Evolutionary conservation across 2,888 invertebrate genomes (phyloP).

Genomic region (Trichogramma evanescens): DNA sequence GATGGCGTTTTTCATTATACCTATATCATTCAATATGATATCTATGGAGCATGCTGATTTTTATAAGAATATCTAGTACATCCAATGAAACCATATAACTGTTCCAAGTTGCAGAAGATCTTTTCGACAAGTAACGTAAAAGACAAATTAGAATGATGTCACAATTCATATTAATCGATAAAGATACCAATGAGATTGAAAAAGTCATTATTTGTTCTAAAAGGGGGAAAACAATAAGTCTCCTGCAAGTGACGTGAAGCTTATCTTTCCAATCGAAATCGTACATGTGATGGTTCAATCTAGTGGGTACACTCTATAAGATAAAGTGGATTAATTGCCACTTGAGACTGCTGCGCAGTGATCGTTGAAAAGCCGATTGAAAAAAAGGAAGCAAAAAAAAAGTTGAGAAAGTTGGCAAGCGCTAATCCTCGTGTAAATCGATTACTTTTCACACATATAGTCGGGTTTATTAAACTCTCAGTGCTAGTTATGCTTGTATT

Average conservation of each 20-base stretch:
- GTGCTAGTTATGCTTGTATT: too few species aligned
- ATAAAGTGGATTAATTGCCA: conserved; percentile 37
- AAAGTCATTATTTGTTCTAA: conserved; percentile 14
- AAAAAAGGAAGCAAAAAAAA: conserved; percentile 4
- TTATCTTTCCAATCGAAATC: conserved; percentile 33
- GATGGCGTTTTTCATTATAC: too few species aligned
- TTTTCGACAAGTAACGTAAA: too few species aligned
- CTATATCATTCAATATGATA: too few species aligned
- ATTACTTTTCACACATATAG: conserved; percentile 3
- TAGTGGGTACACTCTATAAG: conserved; percentile 14
- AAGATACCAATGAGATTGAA: conserved; percentile 2
- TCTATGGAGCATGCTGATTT: too few species aligned
- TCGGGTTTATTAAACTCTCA: too few species aligned
- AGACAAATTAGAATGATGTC: too few species aligned
- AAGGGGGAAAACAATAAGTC: conserved; percentile 17
- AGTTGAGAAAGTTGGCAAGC: neutral
- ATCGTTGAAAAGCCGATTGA: conserved; percentile 14
- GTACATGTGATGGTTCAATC: conserved; percentile 25
- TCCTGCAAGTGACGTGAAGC: conserved; percentile 18
- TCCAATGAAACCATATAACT: too few species aligned
- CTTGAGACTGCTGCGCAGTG: conserved; percentile 2
- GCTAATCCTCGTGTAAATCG: conserved; percentile 6
- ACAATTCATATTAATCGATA: neutral
- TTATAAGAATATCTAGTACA: too few species aligned
- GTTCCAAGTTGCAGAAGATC: too few species aligned